Base-by-base conservation (phyloP, 2,797 vertebrate species). In the Tachyglossus aculeatus region DNA sequence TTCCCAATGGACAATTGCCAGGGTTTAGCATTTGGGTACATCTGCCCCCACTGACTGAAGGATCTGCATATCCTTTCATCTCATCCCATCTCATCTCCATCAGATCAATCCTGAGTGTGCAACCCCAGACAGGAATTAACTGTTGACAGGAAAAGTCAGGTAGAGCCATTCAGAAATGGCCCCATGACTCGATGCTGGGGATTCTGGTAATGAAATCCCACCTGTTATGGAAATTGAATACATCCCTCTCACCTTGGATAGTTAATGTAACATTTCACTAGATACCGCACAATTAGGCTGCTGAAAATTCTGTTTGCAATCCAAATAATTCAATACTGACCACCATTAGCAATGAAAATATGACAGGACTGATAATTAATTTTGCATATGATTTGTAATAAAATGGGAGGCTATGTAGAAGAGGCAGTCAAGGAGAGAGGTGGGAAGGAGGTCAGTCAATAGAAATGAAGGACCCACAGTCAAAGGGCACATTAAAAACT, bases 181-280 rank as follows among this genome's bases (percentile, higher is more conserved):
- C 37, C 58, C 27, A 6, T 39, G 45, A 63, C 45, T 53, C 71
- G 74, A 65, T 75, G 18, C 48, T 56, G 57, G 38, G 74, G 44
- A 77, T 34, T 69, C 67, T 0, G 2, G 47, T 71, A 84, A 89
- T 81, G 66, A 90, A 83, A 88, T 79, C 31, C 43, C 24, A 58
- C 16, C 25, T 29, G 55, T 78, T 84, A 80, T 24, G 47, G 76
- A 91, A 90, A 87, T 83, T 10, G 2, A 93, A 91, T 91, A 91
- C 88, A 94, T 92, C 93, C 79, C 91, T 88, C 85, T 91, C 59
- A 68, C 78, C 21, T 48, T 82, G 74, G 74, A 90, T 92, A 93
- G 94, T 95, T 94, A 94, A 94, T 92, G 87, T 90, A 92, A 94
- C 55, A 24, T 95, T 93, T 92, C 72, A 79, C 81, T 89, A 86